Evolutionary conservation across 2,888 invertebrate genomes (phyloP).

Genomic region (Lycaena phlaeas): DNA sequence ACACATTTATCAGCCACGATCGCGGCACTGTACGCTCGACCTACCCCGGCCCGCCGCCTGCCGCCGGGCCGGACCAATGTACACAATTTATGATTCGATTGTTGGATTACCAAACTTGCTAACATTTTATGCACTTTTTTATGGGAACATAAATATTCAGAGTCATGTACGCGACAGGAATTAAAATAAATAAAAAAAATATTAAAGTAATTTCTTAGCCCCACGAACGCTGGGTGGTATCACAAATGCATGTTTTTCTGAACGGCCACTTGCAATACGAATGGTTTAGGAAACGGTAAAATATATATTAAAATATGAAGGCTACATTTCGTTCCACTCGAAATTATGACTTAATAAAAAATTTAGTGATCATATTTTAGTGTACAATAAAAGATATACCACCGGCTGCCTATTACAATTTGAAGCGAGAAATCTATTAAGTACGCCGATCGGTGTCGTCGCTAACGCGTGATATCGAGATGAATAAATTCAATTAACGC

Average conservation of each 20-base stretch:
- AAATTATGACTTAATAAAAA: constrained; percentile 62
- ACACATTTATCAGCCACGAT: constrained; percentile 41
- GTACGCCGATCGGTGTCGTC: constrained; percentile 23
- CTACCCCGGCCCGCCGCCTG: constrained; percentile 9
- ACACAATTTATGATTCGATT: constrained; percentile 42
- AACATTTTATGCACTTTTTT: constrained; percentile 11
- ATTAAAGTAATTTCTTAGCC: constrained; percentile 8
- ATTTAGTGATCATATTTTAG: constrained; percentile 44
- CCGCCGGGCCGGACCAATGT: too few species aligned
- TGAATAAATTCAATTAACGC: constrained; percentile 19
- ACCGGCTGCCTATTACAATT: constrained; percentile 31
- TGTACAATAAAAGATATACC: constrained; percentile 46
- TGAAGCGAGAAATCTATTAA: constrained; percentile 50
- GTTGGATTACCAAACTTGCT: constrained; percentile 30
- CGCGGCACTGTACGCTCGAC: constrained; percentile 21
- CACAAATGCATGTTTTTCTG: constrained; percentile 2
- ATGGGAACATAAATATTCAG: constrained; percentile 6
- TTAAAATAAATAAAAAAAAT: constrained; percentile 4
- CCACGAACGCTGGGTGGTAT: constrained; percentile 7
- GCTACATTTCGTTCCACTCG: constrained; percentile 46
- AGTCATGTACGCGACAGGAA: constrained; percentile 4
- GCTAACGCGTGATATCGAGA: constrained; percentile 16
- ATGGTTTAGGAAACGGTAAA: constrained; percentile 11
- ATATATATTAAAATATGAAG: constrained; percentile 30
- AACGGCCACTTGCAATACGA: constrained; percentile 1